Percentiles rank a stretch among this genome's conserved stretches.
These are phyloP conservation scores for Lepus townsendii DNA, from an alignment of 2,797 vertebrate genomes.

Conservation along the genomic window DNA sequence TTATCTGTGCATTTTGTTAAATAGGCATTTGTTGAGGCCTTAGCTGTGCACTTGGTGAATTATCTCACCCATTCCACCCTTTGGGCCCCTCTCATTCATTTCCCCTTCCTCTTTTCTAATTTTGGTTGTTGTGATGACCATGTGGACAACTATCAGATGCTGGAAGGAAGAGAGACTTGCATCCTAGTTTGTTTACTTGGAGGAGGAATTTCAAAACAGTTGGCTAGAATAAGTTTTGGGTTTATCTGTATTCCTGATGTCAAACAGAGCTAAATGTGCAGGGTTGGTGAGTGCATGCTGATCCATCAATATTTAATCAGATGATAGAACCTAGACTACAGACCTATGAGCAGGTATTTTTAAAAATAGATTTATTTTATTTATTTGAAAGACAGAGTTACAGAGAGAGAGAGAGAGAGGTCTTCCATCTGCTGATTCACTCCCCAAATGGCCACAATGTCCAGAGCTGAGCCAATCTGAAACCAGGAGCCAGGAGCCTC, in stretches of 20 bases:
- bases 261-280: constrained; percentile 42
- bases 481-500: too few relatives aligned
- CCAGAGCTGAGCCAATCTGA: too few relatives aligned
- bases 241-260: constrained; percentile 37
- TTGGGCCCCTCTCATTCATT: not conserved
- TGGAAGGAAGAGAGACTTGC: constrained; percentile 43
- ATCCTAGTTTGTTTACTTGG: constrained; percentile 46
- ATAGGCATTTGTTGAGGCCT: constrained; percentile 14
- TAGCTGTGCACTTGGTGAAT: not conserved
- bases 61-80: not conserved
- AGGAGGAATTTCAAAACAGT: constrained; percentile 45
- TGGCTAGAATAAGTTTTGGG: constrained; percentile 62
- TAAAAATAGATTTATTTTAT: not conserved
- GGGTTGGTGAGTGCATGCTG: constrained; percentile 29
- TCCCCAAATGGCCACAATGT: too few relatives aligned
- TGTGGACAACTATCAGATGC: not conserved
- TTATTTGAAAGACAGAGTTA: too few relatives aligned
- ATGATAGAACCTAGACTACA: not conserved
- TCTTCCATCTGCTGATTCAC: too few relatives aligned
- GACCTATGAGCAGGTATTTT: constrained; percentile 39
- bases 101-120: not conserved
- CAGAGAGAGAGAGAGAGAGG: too few relatives aligned
- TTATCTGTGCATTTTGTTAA: constrained; percentile 28
- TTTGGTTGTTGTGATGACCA: constrained; percentile 8
- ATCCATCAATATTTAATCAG: constrained; percentile 30